Evolutionary conservation across 2,113 vertebrate genomes (phyloP).

Genomic region (Cyanoliseus patagonus): DNA sequence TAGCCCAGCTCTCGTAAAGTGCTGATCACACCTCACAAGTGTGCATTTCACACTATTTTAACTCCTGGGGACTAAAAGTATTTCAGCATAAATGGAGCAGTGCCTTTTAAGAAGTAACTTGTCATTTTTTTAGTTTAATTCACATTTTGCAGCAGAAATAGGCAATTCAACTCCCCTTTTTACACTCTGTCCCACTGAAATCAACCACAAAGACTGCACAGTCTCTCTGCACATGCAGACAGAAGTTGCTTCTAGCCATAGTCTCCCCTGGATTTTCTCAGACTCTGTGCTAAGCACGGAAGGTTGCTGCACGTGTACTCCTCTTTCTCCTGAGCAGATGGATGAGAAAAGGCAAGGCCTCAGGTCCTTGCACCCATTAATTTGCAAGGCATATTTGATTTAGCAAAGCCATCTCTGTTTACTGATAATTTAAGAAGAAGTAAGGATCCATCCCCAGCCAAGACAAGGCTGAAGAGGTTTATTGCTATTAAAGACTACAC

Average conservation of each 20-base stretch:
- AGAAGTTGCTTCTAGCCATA: neutral
- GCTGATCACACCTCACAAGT: neutral
- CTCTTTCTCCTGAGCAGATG: neutral
- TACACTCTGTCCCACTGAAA: neutral
- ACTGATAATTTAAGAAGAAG: neutral
- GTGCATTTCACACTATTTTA: neutral
- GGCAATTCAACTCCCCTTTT: neutral
- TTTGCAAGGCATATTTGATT: neutral
- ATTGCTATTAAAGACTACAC: neutral
- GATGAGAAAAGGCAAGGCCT: neutral
- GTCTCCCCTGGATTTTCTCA: neutral
- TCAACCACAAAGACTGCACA: neutral
- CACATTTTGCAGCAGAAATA: neutral
- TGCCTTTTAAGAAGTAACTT: neutral
- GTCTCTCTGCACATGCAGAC: neutral
- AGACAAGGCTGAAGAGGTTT: neutral
- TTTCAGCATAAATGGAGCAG: neutral
- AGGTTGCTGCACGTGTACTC: neutral
- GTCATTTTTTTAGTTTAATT: neutral
- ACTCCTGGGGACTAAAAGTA: neutral
- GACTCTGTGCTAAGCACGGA: neutral
- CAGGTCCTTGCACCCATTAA: neutral
- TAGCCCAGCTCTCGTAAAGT: fast-evolving
- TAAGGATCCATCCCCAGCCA: neutral
- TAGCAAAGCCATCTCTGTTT: neutral